Evolutionary conservation across 2,888 invertebrate genomes (phyloP).

Genomic region (Drosophila nigricruria): DNA sequence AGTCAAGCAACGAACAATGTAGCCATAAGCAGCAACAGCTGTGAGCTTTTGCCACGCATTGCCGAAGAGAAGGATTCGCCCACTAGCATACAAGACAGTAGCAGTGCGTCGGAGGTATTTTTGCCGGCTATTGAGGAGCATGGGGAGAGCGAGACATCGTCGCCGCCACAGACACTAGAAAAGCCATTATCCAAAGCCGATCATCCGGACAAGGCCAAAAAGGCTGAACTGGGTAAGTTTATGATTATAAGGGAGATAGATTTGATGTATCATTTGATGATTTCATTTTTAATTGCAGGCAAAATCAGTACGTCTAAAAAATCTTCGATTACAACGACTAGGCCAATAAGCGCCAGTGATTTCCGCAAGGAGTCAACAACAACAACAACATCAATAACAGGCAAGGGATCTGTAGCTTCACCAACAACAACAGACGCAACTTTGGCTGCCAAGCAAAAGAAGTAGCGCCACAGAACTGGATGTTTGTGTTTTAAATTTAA

Average conservation of each 20-base stretch:
- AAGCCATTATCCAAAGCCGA: slow-evolving; percentile 45
- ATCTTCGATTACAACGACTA: slow-evolving; percentile 66
- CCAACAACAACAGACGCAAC: slow-evolving; percentile 36
- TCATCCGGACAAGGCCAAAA: slow-evolving; percentile 43
- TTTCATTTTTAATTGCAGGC: slow-evolving; percentile 10
- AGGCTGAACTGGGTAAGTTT: slow-evolving; percentile 46
- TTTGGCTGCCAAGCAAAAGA: slow-evolving; percentile 63
- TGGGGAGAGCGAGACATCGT: slow-evolving; percentile 63
- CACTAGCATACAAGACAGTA: slow-evolving; percentile 73
- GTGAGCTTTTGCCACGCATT: slow-evolving; percentile 90
- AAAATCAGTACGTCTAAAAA: slow-evolving; percentile 39
- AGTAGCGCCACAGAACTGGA: slow-evolving; percentile 65
- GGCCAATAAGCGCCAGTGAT: slow-evolving; percentile 38
- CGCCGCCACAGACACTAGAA: slow-evolving; percentile 65
- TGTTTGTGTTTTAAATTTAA: slow-evolving; percentile 71
- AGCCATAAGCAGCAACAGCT: slow-evolving; percentile 41
- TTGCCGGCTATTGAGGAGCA: slow-evolving; percentile 82
- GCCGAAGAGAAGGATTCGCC: slow-evolving; percentile 91
- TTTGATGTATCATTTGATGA: background rate
- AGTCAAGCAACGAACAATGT: slow-evolving; percentile 50
- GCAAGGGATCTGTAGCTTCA: slow-evolving; percentile 7
- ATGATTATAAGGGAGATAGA: background rate
- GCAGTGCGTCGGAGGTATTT: slow-evolving; percentile 66
- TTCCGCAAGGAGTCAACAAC: slow-evolving; percentile 50
- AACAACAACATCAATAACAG: slow-evolving; percentile 22